phyloP scores from a whole-genome alignment of 2,797 vertebrate species.

The Rhabdomys pumilio region DNA sequence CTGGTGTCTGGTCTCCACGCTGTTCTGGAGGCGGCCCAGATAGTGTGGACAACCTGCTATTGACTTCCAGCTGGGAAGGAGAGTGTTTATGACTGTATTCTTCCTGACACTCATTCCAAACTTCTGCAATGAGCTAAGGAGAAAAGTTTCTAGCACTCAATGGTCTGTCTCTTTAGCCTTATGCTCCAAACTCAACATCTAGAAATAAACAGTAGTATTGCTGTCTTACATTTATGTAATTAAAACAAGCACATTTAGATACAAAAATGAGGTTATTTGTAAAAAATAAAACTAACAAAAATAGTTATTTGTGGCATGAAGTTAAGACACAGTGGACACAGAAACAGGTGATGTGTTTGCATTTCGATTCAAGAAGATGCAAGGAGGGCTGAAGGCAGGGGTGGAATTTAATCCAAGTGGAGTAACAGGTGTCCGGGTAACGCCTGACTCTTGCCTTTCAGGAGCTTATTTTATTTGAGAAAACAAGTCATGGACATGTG shows the following conservation, averaged over 20 bases:
- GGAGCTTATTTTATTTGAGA: conserved; percentile 6
- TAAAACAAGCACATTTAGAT: not conserved
- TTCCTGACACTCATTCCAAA: not conserved
- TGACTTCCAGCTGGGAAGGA: not conserved
- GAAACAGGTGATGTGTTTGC: not conserved
- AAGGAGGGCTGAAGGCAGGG: not conserved
- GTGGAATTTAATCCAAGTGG: not conserved
- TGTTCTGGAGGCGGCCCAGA: not conserved
- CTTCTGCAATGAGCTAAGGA: not conserved
- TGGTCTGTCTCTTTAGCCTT: not conserved
- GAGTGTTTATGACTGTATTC: not conserved
- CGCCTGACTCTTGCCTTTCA: not conserved
- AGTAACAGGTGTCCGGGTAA: not conserved
- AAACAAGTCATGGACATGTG: not conserved
- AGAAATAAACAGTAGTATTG: not conserved
- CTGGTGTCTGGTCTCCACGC: rapidly evolving
- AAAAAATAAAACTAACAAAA: not conserved
- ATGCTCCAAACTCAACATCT: not conserved
- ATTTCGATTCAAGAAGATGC: not conserved
- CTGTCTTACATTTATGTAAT: conserved; percentile 2
- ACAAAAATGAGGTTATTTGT: conserved; percentile 6
- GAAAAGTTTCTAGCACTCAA: not conserved
- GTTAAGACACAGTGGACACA: not conserved
- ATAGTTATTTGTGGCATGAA: not conserved
- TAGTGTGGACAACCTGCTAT: not conserved